These are phyloP conservation scores for Drosophila mayaguana DNA, from an alignment of 2,888 invertebrate species.

Conservation along the genomic window DNA sequence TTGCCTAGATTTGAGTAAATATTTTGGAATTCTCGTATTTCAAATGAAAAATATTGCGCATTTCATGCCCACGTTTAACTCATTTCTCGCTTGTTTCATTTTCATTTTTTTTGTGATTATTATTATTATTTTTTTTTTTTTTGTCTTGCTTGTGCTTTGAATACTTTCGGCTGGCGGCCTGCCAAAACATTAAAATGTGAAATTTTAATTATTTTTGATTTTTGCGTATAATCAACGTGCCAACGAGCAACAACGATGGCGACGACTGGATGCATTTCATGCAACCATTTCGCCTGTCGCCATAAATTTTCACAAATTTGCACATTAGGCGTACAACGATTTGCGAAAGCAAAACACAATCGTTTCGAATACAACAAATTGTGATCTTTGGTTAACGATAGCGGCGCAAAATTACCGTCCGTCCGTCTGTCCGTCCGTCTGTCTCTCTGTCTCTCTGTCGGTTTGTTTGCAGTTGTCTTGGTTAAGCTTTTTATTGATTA, in stretches of 20 bases:
- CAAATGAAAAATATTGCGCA: background rate
- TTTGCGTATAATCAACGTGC: constrained; percentile 81
- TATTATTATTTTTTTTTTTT: background rate
- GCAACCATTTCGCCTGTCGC: constrained; percentile 70
- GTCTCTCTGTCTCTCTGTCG: background rate
- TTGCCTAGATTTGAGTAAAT: background rate
- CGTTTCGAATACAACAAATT: constrained; percentile 1
- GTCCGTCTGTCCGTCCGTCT: background rate
- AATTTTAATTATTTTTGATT: constrained; percentile 82
- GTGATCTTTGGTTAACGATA: constrained; percentile 31
- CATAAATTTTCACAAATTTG: constrained; percentile 76
- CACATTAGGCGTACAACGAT: constrained; percentile 74
- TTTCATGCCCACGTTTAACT: constrained; percentile 14
- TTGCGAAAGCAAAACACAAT: constrained; percentile 8
- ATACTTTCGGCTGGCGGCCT: constrained; percentile 55
- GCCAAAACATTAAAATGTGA: constrained; percentile 79
- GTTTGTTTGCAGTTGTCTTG: constrained; percentile 52
- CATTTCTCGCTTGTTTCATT: constrained; percentile 16
- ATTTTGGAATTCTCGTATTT: constrained; percentile 5
- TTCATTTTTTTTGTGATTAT: constrained; percentile 13
- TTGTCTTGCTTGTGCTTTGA: constrained; percentile 34
- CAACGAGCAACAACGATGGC: constrained; percentile 54
- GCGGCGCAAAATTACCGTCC: background rate
- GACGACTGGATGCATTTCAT: constrained; percentile 55
- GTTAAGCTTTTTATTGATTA: constrained; percentile 72